phyloP scores from a whole-genome alignment of 2,888 invertebrate species.

The Arge pagana region DNA sequence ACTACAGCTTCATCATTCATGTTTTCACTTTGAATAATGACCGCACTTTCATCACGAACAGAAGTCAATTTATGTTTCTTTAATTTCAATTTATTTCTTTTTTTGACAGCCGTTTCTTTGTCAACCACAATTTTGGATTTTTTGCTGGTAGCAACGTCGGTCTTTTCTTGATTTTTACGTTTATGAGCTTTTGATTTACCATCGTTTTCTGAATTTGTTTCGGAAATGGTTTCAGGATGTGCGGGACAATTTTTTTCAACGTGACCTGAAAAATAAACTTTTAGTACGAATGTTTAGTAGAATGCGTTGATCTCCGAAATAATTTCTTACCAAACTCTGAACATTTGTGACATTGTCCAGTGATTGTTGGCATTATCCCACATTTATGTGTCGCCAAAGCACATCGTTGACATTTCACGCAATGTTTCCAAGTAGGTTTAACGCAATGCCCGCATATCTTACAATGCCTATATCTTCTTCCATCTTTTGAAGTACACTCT shows the following conservation, averaged over 20 bases:
- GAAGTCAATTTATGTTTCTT: no score
- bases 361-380: constrained; percentile 44
- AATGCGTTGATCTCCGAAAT: background rate
- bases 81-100: constrained; percentile 11
- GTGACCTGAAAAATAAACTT: constrained; percentile 37
- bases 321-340: constrained; percentile 37
- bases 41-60: no score
- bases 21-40: no score
- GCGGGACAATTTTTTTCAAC: constrained; percentile 39
- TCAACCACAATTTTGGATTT: background rate
- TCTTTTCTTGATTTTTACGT: background rate
- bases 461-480: constrained; percentile 73
- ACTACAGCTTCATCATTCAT: no score
- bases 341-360: constrained; percentile 47
- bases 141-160: constrained; percentile 5
- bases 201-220: background rate
- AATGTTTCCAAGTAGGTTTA: constrained; percentile 84
- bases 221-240: background rate
- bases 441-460: constrained; percentile 73
- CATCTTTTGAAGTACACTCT: constrained; percentile 75
- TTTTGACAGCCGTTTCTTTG: background rate
- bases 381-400: constrained; percentile 63
- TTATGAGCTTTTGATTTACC: constrained; percentile 19
- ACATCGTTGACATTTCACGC: constrained; percentile 73
- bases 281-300: background rate